A percentile compares a stretch with the other conserved stretches of the same genome.
Evolutionary conservation across 1,140 invertebrate genomes (phyloP).

Genomic region (Heliothis virescens): DNA sequence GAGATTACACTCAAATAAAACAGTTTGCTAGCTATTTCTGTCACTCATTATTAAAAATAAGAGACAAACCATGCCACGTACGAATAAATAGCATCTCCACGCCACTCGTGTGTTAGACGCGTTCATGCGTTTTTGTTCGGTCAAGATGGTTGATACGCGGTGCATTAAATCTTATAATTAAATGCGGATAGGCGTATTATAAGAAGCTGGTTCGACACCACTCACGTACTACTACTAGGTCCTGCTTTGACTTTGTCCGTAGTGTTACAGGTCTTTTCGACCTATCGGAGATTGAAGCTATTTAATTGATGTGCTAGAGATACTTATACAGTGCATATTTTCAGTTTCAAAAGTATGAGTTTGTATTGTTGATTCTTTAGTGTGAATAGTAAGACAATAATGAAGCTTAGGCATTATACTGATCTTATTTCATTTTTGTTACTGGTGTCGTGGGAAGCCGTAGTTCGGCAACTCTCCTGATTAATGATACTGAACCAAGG

Average conservation of each 20-base stretch:
- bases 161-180: constrained; percentile 69
- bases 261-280: not conserved
- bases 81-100: constrained; percentile 46
- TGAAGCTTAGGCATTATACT: too few relatives aligned
- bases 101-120: constrained; percentile 38
- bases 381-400: too few relatives aligned
- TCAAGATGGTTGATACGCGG: constrained; percentile 60
- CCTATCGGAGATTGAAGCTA: not conserved
- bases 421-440: too few relatives aligned
- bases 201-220: constrained; percentile 36
- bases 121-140: constrained; percentile 58
- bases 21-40: too few relatives aligned
- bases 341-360: too few relatives aligned
- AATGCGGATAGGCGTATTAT: constrained; percentile 64
- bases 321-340: too few relatives aligned
- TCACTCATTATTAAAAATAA: not conserved
- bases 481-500: too few relatives aligned
- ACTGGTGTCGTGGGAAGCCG: too few relatives aligned
- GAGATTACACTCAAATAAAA: too few relatives aligned
- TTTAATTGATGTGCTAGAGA: too few relatives aligned
- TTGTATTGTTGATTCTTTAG: too few relatives aligned
- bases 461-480: too few relatives aligned
- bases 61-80: not conserved
- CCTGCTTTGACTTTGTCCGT: not conserved
- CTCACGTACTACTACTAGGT: constrained; percentile 21